These are phyloP conservation scores for Napeogenes inachia DNA, from an alignment of 2,888 invertebrate genomes.

Conservation along the genomic window DNA sequence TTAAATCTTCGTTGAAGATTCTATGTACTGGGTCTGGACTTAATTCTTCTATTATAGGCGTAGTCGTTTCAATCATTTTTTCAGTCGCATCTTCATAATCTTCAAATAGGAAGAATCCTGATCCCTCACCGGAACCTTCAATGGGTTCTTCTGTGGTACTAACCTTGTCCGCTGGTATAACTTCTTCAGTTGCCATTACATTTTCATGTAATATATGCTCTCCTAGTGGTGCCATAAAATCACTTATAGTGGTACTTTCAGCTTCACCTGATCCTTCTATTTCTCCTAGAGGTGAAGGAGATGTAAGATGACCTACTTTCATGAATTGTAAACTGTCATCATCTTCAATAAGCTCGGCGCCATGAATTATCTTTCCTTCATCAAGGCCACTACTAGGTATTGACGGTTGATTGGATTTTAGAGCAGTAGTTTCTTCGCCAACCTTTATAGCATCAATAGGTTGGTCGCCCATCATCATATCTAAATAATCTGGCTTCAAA, in stretches of 20 bases:
- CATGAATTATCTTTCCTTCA: constrained; percentile 61
- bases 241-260: constrained; percentile 66
- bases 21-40: constrained; percentile 46
- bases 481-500: constrained; percentile 61
- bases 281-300: constrained; percentile 41
- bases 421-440: constrained; percentile 56
- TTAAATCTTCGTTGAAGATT: constrained; percentile 50
- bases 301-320: constrained; percentile 49
- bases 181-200: constrained; percentile 45
- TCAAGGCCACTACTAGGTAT: constrained; percentile 59
- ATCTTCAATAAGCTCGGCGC: constrained; percentile 48
- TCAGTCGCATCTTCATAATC: constrained; percentile 35
- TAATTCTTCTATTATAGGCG: constrained; percentile 45
- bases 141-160: constrained; percentile 52
- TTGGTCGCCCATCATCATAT: constrained; percentile 82
- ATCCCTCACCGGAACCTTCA: constrained; percentile 67
- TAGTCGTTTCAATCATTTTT: constrained; percentile 43
- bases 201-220: constrained; percentile 37
- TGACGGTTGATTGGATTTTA: constrained; percentile 58
- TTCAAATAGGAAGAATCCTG: constrained; percentile 45
- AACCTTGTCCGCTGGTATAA: constrained; percentile 43
- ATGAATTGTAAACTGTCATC: constrained; percentile 64
- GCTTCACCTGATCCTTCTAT: constrained; percentile 66
- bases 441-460: constrained; percentile 63
- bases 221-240: constrained; percentile 45